Percentiles rank a stretch among this genome's conserved stretches.
Evolutionary conservation across 2,113 vertebrate genomes (phyloP).

Genomic region (Steatornis caripensis): DNA sequence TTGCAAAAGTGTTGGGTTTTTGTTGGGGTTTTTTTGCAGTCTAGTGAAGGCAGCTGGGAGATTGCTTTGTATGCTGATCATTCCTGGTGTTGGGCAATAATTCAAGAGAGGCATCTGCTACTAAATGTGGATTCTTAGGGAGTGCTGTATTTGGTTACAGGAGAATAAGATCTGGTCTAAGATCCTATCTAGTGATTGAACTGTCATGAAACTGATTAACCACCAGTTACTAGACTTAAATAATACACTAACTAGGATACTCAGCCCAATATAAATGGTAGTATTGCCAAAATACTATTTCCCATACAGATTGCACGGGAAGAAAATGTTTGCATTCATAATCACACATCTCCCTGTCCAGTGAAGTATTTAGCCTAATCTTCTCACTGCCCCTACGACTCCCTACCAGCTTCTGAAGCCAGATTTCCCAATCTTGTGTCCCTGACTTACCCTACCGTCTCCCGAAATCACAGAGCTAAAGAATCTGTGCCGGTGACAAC

Average conservation of each 20-base stretch:
- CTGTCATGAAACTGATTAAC: neutral
- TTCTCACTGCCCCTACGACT: neutral
- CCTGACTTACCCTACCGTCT: neutral
- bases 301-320: neutral
- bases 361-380: neutral
- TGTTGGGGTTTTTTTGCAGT: neutral
- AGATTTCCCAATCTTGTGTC: neutral
- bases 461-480: neutral
- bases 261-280: neutral
- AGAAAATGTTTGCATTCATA: neutral
- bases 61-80: neutral
- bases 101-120: neutral
- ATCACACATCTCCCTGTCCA: neutral
- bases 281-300: neutral
- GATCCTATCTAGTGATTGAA: neutral
- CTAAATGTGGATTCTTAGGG: neutral
- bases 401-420: neutral
- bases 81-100: neutral
- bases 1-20: neutral
- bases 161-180: neutral
- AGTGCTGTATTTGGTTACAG: neutral
- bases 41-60: neutral
- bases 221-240: neutral
- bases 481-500: rapidly evolving
- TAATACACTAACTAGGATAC: neutral